Percentiles rank a stretch among this genome's conserved stretches.
Evolutionary conservation across 2,113 vertebrate species (phyloP).

Genomic region (Naja naja): DNA sequence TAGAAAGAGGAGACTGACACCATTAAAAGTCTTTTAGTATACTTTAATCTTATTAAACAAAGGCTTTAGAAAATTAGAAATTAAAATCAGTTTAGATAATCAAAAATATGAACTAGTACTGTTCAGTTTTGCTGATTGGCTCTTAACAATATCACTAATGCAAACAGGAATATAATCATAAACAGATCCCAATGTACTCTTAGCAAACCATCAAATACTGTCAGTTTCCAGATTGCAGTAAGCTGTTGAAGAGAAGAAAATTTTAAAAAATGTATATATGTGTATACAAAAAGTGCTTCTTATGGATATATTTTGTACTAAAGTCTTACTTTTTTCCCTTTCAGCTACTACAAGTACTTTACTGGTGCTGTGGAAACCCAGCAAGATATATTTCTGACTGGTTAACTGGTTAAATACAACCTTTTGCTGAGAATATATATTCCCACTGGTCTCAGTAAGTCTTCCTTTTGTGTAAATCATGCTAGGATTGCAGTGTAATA

Average conservation of each 20-base stretch:
- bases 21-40: background rate
- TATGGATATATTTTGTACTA: background rate
- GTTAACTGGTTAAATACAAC: background rate
- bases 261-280: too few species aligned
- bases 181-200: slow-evolving; percentile 60
- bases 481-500: background rate
- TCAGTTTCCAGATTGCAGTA: slow-evolving; percentile 51
- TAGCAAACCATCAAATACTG: slow-evolving; percentile 28
- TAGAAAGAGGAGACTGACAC: background rate
- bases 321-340: background rate
- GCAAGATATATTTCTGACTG: background rate
- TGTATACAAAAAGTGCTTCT: background rate
- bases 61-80: background rate
- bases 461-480: background rate
- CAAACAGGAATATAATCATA: slow-evolving; percentile 50
- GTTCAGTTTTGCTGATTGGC: slow-evolving; percentile 40
- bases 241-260: slow-evolving; percentile 38
- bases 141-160: slow-evolving; percentile 50
- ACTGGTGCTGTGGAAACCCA: background rate
- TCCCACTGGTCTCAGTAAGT: background rate
- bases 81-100: background rate
- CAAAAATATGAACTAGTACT: background rate
- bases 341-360: background rate
- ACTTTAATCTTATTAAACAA: background rate
- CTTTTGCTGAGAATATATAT: background rate